Percentiles rank a stretch among this genome's conserved stretches.
Evolutionary conservation across 2,888 invertebrate species (phyloP).

Genomic region (Eupithecia vulgata): DNA sequence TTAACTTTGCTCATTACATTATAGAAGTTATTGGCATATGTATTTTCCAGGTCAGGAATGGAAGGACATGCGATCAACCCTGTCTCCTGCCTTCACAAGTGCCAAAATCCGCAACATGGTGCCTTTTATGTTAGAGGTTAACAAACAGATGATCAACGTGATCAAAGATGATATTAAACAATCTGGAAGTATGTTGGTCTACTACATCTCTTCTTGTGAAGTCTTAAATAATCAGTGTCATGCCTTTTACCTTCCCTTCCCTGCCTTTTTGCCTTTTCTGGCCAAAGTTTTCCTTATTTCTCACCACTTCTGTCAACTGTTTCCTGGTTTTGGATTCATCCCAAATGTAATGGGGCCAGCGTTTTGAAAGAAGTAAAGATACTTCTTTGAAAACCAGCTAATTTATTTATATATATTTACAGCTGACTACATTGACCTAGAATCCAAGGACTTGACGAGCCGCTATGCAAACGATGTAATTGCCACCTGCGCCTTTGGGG

Average conservation of each 20-base stretch:
- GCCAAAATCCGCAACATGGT: conserved; percentile 75
- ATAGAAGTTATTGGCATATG: not conserved
- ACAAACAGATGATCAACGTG: conserved; percentile 57
- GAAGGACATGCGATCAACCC: conserved; percentile 67
- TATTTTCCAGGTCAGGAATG: conserved; percentile 59
- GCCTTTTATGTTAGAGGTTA: conserved; percentile 68
- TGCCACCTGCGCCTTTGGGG: conserved; percentile 78
- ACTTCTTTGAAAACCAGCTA: not conserved
- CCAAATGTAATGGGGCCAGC: not conserved
- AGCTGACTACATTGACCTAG: conserved; percentile 58
- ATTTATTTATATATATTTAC: not conserved
- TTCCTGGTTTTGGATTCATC: not conserved
- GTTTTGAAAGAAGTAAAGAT: too few species aligned
- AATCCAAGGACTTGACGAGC: conserved; percentile 71
- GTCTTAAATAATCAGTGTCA: not conserved
- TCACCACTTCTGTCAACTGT: not conserved
- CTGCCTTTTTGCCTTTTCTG: not conserved
- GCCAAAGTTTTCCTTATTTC: not conserved
- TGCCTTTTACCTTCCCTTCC: too few species aligned
- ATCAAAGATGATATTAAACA: conserved; percentile 41
- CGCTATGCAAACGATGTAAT: conserved; percentile 81
- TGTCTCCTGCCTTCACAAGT: conserved; percentile 77
- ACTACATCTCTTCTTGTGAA: not conserved
- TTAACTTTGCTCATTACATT: not conserved
- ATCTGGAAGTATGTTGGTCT: conserved; percentile 11